Conservation (phyloP, 92 coral and sea anemone species). For the Epizoanthus ramosus region DNA sequence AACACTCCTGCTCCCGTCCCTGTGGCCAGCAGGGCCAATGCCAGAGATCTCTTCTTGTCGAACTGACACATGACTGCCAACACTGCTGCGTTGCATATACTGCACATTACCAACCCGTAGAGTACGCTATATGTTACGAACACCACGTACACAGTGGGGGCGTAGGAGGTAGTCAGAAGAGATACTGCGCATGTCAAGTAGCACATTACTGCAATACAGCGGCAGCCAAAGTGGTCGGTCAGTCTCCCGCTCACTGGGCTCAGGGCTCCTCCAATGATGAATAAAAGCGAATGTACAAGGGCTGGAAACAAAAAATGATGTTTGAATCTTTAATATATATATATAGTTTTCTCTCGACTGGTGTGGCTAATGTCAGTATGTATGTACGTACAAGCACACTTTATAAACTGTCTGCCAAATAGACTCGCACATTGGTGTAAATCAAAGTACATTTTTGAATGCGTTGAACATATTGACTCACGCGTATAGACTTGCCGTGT, state of each 20-base stretch:
- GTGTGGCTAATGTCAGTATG: no score
- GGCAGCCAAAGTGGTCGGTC: slow-evolving; percentile 18
- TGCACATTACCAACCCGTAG: slow-evolving; percentile 39
- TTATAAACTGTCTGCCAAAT: no score
- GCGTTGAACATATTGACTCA: no score
- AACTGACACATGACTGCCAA: slow-evolving; percentile 49
- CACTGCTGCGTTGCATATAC: slow-evolving; percentile 34
- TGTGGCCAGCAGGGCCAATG: slow-evolving; percentile 48
- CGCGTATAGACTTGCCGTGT: no score
- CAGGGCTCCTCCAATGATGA: slow-evolving; percentile 2
- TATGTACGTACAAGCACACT: no score
- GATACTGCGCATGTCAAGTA: slow-evolving; percentile 25
- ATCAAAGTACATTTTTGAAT: no score
- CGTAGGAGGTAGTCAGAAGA: slow-evolving; percentile 3
- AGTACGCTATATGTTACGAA: slow-evolving; percentile 17
- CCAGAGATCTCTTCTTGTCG: slow-evolving; percentile 49
- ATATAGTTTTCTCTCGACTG: no score
- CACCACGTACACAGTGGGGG: neutral
- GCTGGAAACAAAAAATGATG: neutral
- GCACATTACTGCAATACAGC: neutral
- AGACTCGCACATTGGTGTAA: no score
- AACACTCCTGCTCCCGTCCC: slow-evolving; percentile 62
- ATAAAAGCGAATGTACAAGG: slow-evolving; percentile 8
- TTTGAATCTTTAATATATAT: no score
- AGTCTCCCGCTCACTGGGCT: neutral